Conservation (phyloP, 2,113 vertebrate genomes). For the Ceyx margarethae region DNA sequence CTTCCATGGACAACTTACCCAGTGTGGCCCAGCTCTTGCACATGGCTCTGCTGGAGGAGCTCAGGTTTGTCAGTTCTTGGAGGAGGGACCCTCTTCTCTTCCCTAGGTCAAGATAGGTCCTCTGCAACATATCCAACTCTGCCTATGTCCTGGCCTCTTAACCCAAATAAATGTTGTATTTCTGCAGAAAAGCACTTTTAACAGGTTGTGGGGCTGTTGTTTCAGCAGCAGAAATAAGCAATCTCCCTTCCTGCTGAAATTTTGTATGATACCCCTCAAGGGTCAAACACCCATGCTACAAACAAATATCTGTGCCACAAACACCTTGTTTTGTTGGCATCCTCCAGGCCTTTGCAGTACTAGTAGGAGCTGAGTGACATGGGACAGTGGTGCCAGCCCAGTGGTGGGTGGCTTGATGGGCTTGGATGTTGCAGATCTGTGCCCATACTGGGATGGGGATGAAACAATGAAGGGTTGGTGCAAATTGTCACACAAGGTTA, state of each 20-base stretch:
- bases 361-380: not conserved
- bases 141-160: not conserved
- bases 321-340: not conserved
- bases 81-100: not conserved
- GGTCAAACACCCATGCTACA: not conserved
- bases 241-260: rapidly evolving
- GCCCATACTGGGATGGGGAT: not conserved
- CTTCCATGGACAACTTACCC: not conserved
- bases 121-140: not conserved
- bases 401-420: not conserved
- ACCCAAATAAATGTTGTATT: not conserved
- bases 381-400: not conserved
- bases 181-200: not conserved
- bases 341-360: not conserved
- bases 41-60: not conserved
- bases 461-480: not conserved
- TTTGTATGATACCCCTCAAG: not conserved
- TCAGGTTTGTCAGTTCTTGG: not conserved
- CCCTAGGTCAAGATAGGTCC: not conserved
- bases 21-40: not conserved
- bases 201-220: not conserved
- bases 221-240: not conserved
- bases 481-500: not conserved
- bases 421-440: not conserved
- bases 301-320: not conserved